Percentiles rank a stretch among this genome's conserved stretches.
Evolutionary conservation across 2,113 vertebrate genomes (phyloP).

Genomic region (human (Homo sapiens)): GRCh38 chr13:89148501-89149000

Average conservation of each 20-base stretch:
- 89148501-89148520: no score
- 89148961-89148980: neutral
- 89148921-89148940: neutral
- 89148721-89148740: neutral
- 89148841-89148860: neutral
- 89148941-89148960: neutral
- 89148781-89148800: neutral
- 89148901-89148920: neutral
- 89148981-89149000: neutral
- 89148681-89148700: neutral
- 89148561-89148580: neutral
- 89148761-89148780: neutral
- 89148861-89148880: neutral
- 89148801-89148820: neutral
- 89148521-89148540: no score
- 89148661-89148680: neutral
- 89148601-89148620: neutral
- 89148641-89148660: neutral
- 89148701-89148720: neutral
- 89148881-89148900: neutral
- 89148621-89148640: neutral
- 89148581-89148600: neutral
- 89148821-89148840: neutral
- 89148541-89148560: neutral
- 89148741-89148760: neutral